These are phyloP conservation scores for Dryas iulia DNA, from an alignment of 1,140 invertebrate species.

Conservation along the genomic window DNA sequence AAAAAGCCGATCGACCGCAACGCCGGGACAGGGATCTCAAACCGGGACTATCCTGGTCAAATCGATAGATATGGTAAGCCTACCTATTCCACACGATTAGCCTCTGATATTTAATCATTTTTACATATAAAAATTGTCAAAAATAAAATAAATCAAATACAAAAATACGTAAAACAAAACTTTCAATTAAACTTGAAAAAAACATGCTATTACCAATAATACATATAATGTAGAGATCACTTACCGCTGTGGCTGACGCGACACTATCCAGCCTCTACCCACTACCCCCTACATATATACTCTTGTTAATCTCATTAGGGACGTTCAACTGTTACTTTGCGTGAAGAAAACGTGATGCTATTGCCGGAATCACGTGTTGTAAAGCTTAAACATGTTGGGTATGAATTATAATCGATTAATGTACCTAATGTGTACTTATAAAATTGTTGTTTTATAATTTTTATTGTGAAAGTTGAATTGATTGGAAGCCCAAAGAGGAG, in stretches of 20 bases:
- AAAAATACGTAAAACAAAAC: too few relatives aligned
- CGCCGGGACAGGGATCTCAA: too few relatives aligned
- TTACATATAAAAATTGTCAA: too few relatives aligned
- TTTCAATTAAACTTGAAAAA: neutral
- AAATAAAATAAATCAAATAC: too few relatives aligned
- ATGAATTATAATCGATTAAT: constrained; percentile 1
- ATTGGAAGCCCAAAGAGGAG: too few relatives aligned
- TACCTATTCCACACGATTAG: too few relatives aligned
- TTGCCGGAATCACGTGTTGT: constrained; percentile 13
- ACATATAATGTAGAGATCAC: constrained; percentile 52
- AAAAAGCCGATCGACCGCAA: too few relatives aligned
- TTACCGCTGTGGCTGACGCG: constrained; percentile 58
- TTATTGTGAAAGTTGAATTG: too few relatives aligned
- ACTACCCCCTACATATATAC: constrained; percentile 45
- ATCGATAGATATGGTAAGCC: too few relatives aligned
- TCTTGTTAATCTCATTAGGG: constrained; percentile 50
- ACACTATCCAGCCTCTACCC: constrained; percentile 47
- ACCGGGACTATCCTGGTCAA: too few relatives aligned
- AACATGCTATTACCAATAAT: neutral
- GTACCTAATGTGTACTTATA: neutral
- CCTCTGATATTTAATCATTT: too few relatives aligned
- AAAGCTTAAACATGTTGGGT: neutral
- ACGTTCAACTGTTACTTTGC: constrained; percentile 11
- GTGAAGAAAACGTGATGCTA: constrained; percentile 13
- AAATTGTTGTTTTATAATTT: too few relatives aligned